phyloP scores from a whole-genome alignment of 2,113 vertebrate species.

The Anguilla rostrata region DNA sequence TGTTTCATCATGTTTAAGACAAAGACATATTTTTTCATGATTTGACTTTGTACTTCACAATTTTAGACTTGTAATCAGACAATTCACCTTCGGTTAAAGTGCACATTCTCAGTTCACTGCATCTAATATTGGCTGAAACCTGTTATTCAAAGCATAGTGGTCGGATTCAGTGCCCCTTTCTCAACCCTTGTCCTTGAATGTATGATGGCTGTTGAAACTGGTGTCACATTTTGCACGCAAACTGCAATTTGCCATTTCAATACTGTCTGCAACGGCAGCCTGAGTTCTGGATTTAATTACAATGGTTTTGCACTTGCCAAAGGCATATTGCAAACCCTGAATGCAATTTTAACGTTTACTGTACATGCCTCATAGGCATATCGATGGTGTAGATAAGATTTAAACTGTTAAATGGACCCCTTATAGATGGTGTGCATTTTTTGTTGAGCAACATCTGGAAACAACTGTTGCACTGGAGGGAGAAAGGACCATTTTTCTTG shows the following conservation, averaged over 20 bases:
- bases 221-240: constrained; percentile 11
- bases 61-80: too few species aligned
- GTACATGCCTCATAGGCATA: constrained; percentile 34
- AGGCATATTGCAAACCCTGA: constrained; percentile 40
- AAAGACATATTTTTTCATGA: too few species aligned
- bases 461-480: constrained; percentile 34
- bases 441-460: constrained; percentile 47
- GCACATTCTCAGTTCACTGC: too few species aligned
- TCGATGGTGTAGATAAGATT: constrained; percentile 40
- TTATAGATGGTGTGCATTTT: constrained; percentile 30
- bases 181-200: neutral
- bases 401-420: constrained; percentile 44
- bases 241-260: neutral
- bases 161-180: neutral
- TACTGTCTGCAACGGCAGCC: neutral
- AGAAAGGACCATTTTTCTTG: constrained; percentile 20
- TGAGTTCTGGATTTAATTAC: constrained; percentile 33
- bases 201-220: neutral
- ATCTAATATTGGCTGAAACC: too few species aligned
- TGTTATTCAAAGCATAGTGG: neutral
- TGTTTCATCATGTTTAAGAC: too few species aligned
- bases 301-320: constrained; percentile 32
- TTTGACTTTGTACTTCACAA: too few species aligned
- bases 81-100: too few species aligned
- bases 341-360: constrained; percentile 32